Base-by-base conservation (phyloP, 2,797 vertebrate genomes). In the Onychomys leucogaster region DNA sequence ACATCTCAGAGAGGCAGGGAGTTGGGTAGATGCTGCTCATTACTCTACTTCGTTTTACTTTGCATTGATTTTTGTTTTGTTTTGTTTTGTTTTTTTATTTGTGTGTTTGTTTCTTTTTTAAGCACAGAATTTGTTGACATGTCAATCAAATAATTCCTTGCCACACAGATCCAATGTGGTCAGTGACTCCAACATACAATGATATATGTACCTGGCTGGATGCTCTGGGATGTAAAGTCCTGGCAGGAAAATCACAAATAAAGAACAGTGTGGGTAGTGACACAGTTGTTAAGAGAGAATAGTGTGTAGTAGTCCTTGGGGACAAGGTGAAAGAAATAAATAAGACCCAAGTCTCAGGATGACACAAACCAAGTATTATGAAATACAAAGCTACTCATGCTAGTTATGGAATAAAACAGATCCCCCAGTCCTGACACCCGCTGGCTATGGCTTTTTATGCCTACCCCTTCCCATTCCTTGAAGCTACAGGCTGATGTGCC, bases 181-280 rank as follows among this genome's bases (percentile, higher is more conserved):
- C 52, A 85, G 1, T 21, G 71, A 49, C 41, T 49, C 1, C 27
- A 6, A 5, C 6, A 23, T 75, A 8, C 19, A 80, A 25, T 55
- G 23, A 90, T 4, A 17, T 17, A 52, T 78, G 32, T 78, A n/a
- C 1, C 13, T 23, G 6, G 3, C 23, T 19, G 52, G 67, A 25
- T n/a, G 7, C 23, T 21, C 37, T 0, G 0, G 7, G 2, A 6
- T 8, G 0, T 34, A 19, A 9, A 46, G 71, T 41, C 21, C 14
- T 71, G 43, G 29, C 13, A 63, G 32, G 16, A 63, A 63, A 89
- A 8, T 5, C 23, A 37, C 52, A 77, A 41, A 6, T 2, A n/a
- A 41, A 41, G 3, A 37, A 6, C 13, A 46, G 4, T 6, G 0
- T 23, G 34, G 29, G 8, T 46, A 16, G 49, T 27, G 25, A 46